A percentile compares a stretch with the other conserved stretches of the same genome.
Evolutionary conservation across 2,113 vertebrate species (phyloP).

Genomic region (Megaleporinus macrocephalus): DNA sequence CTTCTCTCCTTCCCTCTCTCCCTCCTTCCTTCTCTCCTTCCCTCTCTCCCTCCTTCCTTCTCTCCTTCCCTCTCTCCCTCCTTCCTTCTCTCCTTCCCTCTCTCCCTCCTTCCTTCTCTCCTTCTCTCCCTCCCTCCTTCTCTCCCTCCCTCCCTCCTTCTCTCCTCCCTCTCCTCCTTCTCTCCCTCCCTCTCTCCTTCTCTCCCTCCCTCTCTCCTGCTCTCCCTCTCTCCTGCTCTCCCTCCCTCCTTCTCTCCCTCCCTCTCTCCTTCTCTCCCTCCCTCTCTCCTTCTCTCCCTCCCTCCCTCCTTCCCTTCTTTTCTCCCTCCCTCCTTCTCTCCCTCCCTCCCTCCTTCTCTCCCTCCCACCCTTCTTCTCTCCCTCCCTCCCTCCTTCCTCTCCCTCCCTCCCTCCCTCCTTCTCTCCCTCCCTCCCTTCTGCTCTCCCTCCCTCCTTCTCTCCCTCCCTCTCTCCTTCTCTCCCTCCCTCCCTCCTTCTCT

Average conservation of each 20-base stretch:
- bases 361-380: too few species aligned
- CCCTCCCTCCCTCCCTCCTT: conserved; percentile 21
- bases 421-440: too few species aligned
- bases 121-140: conserved; percentile 12
- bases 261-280: too few species aligned
- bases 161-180: background rate
- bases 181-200: conserved; percentile 20
- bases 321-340: conserved; percentile 11
- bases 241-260: conserved; percentile 21
- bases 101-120: conserved; percentile 24
- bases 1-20: conserved; percentile 20
- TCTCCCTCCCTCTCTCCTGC: conserved; percentile 16
- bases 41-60: conserved; percentile 24
- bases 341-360: background rate
- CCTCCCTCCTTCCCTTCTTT: too few species aligned
- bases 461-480: background rate
- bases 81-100: conserved; percentile 12
- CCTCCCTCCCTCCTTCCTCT: conserved; percentile 13
- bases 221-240: conserved; percentile 18
- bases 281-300: conserved; percentile 20
- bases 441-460: conserved; percentile 15
- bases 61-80: conserved; percentile 18
- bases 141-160: conserved; percentile 12
- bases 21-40: conserved; percentile 11
- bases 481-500: conserved; percentile 20